Evolutionary conservation across 30 jellyfish, hydroid and myxozoan species (phyloP).

Genomic region (Clytia hemisphaerica): DNA sequence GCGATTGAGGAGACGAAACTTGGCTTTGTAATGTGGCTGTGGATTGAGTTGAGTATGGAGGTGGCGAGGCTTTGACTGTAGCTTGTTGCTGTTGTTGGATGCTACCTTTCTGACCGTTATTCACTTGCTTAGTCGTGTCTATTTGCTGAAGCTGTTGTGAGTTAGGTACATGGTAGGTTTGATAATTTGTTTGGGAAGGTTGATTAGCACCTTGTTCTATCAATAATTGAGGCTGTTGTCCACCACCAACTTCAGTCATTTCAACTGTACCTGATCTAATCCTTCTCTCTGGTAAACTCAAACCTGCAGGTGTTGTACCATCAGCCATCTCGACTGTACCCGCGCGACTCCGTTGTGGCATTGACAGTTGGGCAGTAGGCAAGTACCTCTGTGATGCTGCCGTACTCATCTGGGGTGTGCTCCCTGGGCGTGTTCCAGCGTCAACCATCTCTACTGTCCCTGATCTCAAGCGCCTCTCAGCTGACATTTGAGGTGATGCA

Average conservation of each 20-base stretch:
- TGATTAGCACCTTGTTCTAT: constrained; percentile 8
- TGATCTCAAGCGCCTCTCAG: constrained; percentile 19
- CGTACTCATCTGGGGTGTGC: not conserved
- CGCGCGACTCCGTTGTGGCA: constrained; percentile 24
- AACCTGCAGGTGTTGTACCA: not conserved
- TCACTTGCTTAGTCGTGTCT: too few relatives aligned
- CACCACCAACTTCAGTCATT: constrained; percentile 11
- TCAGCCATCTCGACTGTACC: constrained; percentile 36
- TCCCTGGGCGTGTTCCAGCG: not conserved
- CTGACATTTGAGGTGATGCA: not conserved
- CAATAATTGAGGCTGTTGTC: not conserved
- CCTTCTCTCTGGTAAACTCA: not conserved
- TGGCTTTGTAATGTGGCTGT: too few relatives aligned
- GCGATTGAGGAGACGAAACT: too few relatives aligned
- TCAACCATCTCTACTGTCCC: constrained; percentile 39
- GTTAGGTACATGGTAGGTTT: too few relatives aligned
- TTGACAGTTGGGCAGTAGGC: not conserved
- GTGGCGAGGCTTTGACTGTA: too few relatives aligned
- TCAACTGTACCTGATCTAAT: constrained; percentile 38
- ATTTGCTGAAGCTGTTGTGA: too few relatives aligned
- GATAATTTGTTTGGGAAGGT: not conserved
- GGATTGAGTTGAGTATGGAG: too few relatives aligned
- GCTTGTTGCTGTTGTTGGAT: too few relatives aligned
- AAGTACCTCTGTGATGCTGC: not conserved
- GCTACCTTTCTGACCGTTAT: too few relatives aligned